These are phyloP conservation scores for Motacilla alba DNA, from an alignment of 2,113 vertebrate genomes.

Conservation along the genomic window DNA sequence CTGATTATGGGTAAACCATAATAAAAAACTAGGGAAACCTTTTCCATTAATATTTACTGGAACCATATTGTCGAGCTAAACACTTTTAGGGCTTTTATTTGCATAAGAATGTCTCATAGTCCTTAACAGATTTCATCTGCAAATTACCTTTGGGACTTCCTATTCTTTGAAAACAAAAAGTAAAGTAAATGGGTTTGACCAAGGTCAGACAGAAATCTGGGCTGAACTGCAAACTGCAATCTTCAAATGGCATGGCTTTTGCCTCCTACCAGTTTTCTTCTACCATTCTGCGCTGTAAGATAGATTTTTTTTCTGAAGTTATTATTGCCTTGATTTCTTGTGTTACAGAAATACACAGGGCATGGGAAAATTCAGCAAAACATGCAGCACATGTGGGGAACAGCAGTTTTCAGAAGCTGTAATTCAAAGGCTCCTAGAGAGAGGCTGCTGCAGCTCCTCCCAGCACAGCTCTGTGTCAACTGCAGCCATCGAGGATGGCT, in stretches of 20 bases:
- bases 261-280: background rate
- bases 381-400: fast-evolving
- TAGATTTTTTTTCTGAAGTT: background rate
- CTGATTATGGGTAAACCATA: background rate
- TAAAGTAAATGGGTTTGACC: background rate
- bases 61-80: background rate
- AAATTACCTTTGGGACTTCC: background rate
- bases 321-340: background rate
- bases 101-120: background rate
- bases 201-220: background rate
- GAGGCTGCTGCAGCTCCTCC: background rate
- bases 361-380: background rate
- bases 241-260: background rate
- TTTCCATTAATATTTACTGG: background rate
- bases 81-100: background rate
- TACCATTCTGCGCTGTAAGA: background rate
- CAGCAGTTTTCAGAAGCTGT: background rate
- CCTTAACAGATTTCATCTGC: background rate
- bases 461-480: background rate
- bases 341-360: background rate
- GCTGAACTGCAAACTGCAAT: background rate
- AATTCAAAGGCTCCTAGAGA: background rate
- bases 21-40: background rate
- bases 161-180: background rate
- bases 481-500: background rate